Evolutionary conservation across 1,140 invertebrate genomes (phyloP), one percentile per base, ranked within the genome.

Genomic region (Bombus sibiricus): DNA sequence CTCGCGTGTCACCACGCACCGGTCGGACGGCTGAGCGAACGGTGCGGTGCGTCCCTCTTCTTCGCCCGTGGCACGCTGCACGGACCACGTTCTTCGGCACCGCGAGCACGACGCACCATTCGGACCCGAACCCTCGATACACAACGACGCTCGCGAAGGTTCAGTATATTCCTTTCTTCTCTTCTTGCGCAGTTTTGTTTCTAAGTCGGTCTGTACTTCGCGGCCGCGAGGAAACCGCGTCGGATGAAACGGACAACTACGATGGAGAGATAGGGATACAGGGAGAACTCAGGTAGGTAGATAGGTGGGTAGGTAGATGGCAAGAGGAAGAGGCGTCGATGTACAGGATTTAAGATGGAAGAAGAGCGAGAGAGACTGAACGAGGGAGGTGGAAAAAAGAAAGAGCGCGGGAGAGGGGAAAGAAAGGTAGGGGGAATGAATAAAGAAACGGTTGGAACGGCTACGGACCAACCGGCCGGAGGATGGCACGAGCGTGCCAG

Each of bases 401-500:
- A 80, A 57, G 80, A 77, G 62, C 18, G 47, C 47, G 47, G 1
- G 28, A 57, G 86, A 88, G 43, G 43, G 39, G 62, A 77, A 32
- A 47, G 47, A 59, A 57, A 66, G n/a, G 53, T 32, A 32, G 25
- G 22, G 43, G 66, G 34, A 68, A 37, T 2, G 66, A 62, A 84
- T 37, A 84, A 79, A 85, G 83, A 72, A 72, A 83, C 80, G 64
- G 73, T 47, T 28, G 79, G 62, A 72, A 83, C 80, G 64, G 64
- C 39, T 28, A 72, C 22, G 68, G 79, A 73, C 62, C 74, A 32
- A 78, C 22, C 57, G 64, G 43, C 37, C 47, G 66, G 59, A 81
- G 69, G 84, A 81, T 43, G 83, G 83, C 78, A 81, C 78, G 84
- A 85, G 78, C 77, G 64, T 85, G 66, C 85, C 74, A 71, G 78